These are phyloP conservation scores for Agrochola litura DNA, from an alignment of 2,888 invertebrate species.

Conservation along the genomic window DNA sequence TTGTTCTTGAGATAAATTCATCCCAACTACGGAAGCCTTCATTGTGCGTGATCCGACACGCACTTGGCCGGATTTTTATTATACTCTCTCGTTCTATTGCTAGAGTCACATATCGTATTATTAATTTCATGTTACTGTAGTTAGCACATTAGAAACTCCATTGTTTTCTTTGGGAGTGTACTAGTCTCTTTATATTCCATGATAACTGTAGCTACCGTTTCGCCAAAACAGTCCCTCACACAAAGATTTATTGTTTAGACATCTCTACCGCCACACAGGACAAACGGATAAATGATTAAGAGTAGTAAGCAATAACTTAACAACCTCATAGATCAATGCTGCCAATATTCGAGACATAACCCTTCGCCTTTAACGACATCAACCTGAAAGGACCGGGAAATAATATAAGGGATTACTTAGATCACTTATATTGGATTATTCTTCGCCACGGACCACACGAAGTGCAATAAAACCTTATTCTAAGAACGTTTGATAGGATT, in stretches of 20 bases:
- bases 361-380: slow-evolving; percentile 15
- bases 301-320: slow-evolving; percentile 12
- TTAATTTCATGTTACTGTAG: not conserved
- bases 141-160: not conserved
- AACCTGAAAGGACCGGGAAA: slow-evolving; percentile 21
- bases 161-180: not conserved
- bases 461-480: slow-evolving; percentile 37
- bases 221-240: not conserved
- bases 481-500: slow-evolving; percentile 19
- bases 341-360: slow-evolving; percentile 10
- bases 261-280: not conserved
- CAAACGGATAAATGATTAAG: slow-evolving; percentile 1
- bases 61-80: not conserved
- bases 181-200: not conserved
- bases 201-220: not conserved
- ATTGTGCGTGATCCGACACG: too few relatives aligned
- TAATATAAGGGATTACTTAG: not conserved
- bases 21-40: too few relatives aligned
- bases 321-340: slow-evolving; percentile 23
- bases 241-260: not conserved
- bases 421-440: slow-evolving; percentile 24
- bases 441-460: slow-evolving; percentile 21
- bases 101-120: not conserved
- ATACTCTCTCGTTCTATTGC: not conserved
- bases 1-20: too few relatives aligned